A percentile compares a stretch with the other conserved stretches of the same genome.
Conservation (phyloP, 2,797 vertebrate species). For the Tenualosa thibaudeaui region DNA sequence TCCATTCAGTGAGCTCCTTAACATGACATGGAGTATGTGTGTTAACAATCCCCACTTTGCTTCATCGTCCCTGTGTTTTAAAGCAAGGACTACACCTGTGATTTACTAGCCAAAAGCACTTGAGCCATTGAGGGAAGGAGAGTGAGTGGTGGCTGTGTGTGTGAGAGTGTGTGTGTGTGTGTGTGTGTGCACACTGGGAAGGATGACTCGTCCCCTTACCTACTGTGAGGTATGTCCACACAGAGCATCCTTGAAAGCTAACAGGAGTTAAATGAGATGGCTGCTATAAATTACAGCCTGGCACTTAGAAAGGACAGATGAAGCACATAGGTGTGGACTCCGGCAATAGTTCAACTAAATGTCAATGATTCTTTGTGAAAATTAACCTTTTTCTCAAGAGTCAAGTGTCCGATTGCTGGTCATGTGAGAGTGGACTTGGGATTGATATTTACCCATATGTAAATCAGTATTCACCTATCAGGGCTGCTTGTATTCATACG, state of each 20-base stretch:
- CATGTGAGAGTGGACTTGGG: background rate
- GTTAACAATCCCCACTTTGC: conserved; percentile 51
- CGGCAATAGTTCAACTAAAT: background rate
- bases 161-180: background rate
- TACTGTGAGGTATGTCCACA: background rate
- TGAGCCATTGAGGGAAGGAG: conserved; percentile 56
- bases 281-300: background rate
- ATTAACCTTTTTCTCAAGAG: background rate
- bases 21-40: background rate
- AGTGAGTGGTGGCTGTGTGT: conserved; percentile 45
- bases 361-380: conserved; percentile 5
- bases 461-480: background rate
- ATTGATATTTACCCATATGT: background rate
- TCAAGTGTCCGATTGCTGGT: background rate
- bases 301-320: background rate
- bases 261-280: conserved; percentile 1
- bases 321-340: conserved; percentile 8
- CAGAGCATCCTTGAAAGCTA: conserved; percentile 1
- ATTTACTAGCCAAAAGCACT: conserved; percentile 61
- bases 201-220: background rate
- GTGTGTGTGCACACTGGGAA: background rate
- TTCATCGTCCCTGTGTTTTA: conserved; percentile 49
- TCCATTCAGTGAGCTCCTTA: background rate
- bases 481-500: background rate
- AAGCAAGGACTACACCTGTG: conserved; percentile 48